Conservation (phyloP, 2,113 vertebrate genomes). For the Perca fluviatilis region DNA sequence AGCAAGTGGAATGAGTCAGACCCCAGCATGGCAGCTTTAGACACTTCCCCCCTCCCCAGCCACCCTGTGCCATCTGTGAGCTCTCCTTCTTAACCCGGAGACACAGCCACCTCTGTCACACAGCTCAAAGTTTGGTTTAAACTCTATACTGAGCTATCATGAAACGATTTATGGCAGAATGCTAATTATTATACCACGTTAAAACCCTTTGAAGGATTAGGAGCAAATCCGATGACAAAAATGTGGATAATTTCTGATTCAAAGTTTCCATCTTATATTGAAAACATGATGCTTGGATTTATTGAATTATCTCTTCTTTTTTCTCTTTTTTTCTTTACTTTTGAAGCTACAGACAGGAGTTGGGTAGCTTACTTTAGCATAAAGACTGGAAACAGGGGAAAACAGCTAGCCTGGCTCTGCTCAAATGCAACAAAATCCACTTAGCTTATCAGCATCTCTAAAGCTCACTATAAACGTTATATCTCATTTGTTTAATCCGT, state of each 20-base stretch:
- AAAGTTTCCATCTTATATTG: neutral
- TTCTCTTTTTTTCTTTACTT: neutral
- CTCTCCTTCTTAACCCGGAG: constrained; percentile 55
- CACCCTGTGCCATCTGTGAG: constrained; percentile 67
- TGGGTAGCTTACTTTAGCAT: neutral
- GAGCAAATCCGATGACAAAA: neutral
- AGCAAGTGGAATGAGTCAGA: constrained; percentile 60
- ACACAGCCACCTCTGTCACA: constrained; percentile 75
- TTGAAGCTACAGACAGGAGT: neutral
- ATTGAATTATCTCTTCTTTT: no score
- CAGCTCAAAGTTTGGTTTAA: constrained; percentile 47
- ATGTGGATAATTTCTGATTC: neutral
- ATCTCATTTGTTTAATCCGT: neutral
- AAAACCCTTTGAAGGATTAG: constrained; percentile 1
- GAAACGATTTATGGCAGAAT: neutral
- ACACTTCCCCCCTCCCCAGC: constrained; percentile 6
- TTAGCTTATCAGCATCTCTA: neutral
- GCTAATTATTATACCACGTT: neutral
- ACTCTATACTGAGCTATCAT: neutral
- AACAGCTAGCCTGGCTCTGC: neutral
- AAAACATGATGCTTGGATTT: neutral
- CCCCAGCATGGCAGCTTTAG: constrained; percentile 44
- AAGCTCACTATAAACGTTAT: no score
- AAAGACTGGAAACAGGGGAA: neutral
- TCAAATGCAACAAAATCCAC: neutral